Base-by-base conservation (phyloP, 2,888 invertebrate species). In the Linnaemya tessellans region DNA sequence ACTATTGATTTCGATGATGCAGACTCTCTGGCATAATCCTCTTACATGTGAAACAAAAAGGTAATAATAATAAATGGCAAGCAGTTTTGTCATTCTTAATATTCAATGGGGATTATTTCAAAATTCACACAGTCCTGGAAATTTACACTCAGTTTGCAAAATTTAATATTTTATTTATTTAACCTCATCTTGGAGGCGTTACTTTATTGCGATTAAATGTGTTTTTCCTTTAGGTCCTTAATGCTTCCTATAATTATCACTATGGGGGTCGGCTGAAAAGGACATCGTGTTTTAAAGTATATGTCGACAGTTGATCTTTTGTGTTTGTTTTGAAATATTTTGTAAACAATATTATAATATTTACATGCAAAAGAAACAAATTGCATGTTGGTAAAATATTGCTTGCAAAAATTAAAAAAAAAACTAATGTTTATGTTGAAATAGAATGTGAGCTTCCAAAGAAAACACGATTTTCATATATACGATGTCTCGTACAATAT, bases 101-200 rank as follows among this genome's bases (percentile, higher is more conserved):
- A 15, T 62, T 62, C 51, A 60, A 70, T 70, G 64, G 54, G 54
- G 79, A 79, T 79, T 79, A 79, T 35, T 46, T 77, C 8, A 35
- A 67, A 67, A n/a, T 77, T 77, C 67, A 58, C 67, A 77, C 35
- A 77, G n/a, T 58, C 56, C 54, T 13, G 18, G 38, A 25, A 51
- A 25, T 2, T 20, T 9, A 18, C 13, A 15, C 1, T 10, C 18
- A 38, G 35, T 78, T 60, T 54, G 70, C 64, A 71, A 79, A 62
- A 35, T 62, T 56, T 13, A 1, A n/a, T 54, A 18, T 25, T 10
- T 22, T 22, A 65, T 46, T n/a, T 38, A 20, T 62, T 58, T n/a
- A 30, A n/a, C 58, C 11, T 58, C 30, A 30, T 54, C 62, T 70
- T 58, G 62, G 20, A 51, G 79, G 79, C 70, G 79, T 79, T 25